Evolutionary conservation across 2,113 vertebrate genomes (phyloP).

Genomic region (Boulengerochromis microlepis): DNA sequence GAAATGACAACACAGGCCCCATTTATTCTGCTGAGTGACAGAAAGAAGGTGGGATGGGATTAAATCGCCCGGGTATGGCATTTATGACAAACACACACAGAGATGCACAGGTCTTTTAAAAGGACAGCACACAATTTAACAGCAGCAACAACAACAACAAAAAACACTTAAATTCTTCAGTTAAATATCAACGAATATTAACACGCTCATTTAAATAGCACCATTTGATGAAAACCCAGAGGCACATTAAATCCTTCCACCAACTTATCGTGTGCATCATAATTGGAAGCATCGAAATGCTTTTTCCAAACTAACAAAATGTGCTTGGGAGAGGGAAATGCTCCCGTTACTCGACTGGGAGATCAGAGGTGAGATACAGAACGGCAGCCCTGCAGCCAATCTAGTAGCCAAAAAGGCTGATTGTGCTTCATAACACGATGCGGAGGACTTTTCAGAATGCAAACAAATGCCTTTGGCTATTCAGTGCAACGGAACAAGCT

Average conservation of each 20-base stretch:
- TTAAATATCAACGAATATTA: not conserved
- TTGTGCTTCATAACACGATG: not conserved
- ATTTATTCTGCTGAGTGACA: slow-evolving; percentile 44
- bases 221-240: not conserved
- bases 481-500: not conserved
- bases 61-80: slow-evolving; percentile 37
- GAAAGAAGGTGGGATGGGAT: slow-evolving; percentile 2
- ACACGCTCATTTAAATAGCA: not conserved
- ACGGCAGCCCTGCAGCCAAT: not conserved
- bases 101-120: not conserved
- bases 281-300: not conserved
- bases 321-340: not conserved
- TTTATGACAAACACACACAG: slow-evolving; percentile 41
- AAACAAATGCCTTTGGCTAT: not conserved
- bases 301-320: not conserved
- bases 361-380: not conserved
- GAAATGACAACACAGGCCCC: slow-evolving; percentile 4
- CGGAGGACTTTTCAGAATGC: not conserved
- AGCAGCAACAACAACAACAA: not conserved
- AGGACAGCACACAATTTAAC: not conserved
- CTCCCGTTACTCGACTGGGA: not conserved
- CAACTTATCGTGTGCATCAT: not conserved
- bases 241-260: not conserved
- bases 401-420: not conserved
- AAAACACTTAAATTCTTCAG: not conserved